Evolutionary conservation across 2,113 vertebrate genomes (phyloP).

Genomic region (Tragulus kanchil): DNA sequence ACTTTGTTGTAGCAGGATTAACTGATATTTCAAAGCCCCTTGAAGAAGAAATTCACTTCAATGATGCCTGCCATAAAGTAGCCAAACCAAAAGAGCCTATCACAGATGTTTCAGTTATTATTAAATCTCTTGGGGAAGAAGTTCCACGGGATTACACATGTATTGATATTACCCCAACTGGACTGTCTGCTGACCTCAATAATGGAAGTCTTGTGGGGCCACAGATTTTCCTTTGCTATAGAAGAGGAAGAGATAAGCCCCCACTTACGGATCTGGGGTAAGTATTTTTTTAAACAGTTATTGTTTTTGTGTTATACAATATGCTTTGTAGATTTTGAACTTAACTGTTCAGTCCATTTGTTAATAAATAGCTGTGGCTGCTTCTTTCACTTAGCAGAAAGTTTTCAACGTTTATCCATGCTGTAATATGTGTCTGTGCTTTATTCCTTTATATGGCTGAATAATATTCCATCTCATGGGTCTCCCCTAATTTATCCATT

Average conservation of each 20-base stretch:
- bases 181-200: slow-evolving; percentile 97
- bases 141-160: slow-evolving; percentile 95
- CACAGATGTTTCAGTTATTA: slow-evolving; percentile 96
- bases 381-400: slow-evolving; percentile 19
- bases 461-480: slow-evolving; percentile 7
- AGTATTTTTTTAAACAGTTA: slow-evolving; percentile 81
- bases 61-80: slow-evolving; percentile 94
- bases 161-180: slow-evolving; percentile 95
- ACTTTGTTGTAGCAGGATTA: slow-evolving; percentile 98
- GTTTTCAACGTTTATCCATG: slow-evolving; percentile 45
- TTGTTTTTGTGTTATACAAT: slow-evolving; percentile 42
- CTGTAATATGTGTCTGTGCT: background rate
- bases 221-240: slow-evolving; percentile 97
- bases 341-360: slow-evolving; percentile 31
- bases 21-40: slow-evolving; percentile 96
- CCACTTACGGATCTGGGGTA: slow-evolving; percentile 98
- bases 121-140: slow-evolving; percentile 97
- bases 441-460: slow-evolving; percentile 14
- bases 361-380: slow-evolving; percentile 34
- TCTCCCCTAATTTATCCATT: background rate
- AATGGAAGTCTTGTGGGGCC: slow-evolving; percentile 96
- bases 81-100: slow-evolving; percentile 96
- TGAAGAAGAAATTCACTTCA: slow-evolving; percentile 97
- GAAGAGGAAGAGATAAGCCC: slow-evolving; percentile 97
- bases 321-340: slow-evolving; percentile 39